phyloP scores from a whole-genome alignment of 2,113 vertebrate genomes.

The Fregata magnificens region DNA sequence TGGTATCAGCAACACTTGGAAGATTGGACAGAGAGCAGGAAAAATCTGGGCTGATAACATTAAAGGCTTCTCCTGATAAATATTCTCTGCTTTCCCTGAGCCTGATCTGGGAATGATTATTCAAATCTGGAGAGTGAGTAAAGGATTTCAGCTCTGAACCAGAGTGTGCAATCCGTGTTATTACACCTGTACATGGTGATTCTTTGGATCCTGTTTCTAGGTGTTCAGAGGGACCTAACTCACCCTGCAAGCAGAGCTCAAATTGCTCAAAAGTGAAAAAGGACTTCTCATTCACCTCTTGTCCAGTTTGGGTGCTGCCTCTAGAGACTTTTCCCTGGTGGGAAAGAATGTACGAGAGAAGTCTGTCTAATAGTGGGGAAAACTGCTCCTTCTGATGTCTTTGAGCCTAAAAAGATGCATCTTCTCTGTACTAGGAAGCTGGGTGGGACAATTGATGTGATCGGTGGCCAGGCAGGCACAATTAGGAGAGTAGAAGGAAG shows the following conservation, averaged over 20 bases:
- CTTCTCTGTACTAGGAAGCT: conserved; percentile 68
- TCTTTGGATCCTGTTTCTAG: not conserved
- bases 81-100: not conserved
- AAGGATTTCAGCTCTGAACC: not conserved
- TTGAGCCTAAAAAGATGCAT: not conserved
- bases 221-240: not conserved
- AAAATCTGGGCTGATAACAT: not conserved
- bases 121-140: not conserved
- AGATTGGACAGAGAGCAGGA: not conserved
- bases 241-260: not conserved
- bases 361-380: not conserved
- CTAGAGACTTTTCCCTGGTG: not conserved
- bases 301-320: not conserved
- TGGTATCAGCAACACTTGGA: not conserved
- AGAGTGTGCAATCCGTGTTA: not conserved
- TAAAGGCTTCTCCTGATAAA: not conserved
- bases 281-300: not conserved
- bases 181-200: fast-evolving
- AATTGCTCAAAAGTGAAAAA: not conserved
- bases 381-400: not conserved
- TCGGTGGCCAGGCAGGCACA: conserved; percentile 72
- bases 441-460: conserved; percentile 73
- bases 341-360: not conserved
- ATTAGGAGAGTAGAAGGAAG: conserved; percentile 72
- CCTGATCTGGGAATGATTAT: not conserved